Conservation (phyloP, 2,888 invertebrate genomes). For the Ligdia adustata region DNA sequence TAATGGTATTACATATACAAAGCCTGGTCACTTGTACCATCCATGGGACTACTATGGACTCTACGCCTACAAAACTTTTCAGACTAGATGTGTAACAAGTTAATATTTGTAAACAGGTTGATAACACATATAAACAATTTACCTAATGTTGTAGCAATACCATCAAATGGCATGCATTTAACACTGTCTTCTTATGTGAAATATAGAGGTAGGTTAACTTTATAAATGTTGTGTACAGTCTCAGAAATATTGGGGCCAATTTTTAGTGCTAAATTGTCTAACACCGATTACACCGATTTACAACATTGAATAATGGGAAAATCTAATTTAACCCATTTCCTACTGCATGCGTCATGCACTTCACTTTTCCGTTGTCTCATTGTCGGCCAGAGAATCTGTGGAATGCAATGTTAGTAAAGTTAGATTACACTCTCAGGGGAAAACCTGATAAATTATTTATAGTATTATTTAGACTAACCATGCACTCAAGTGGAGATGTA, state of each 20-base stretch:
- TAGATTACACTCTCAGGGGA: no score
- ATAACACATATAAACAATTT: no score
- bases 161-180: slow-evolving; percentile 26
- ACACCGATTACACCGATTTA: slow-evolving; percentile 48
- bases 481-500: no score
- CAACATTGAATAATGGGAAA: slow-evolving; percentile 36
- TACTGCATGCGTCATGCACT: slow-evolving; percentile 46
- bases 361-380: slow-evolving; percentile 44
- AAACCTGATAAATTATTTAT: no score
- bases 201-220: slow-evolving; percentile 33
- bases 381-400: slow-evolving; percentile 46
- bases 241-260: slow-evolving; percentile 51
- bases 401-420: slow-evolving; percentile 52
- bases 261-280: slow-evolving; percentile 41
- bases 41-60: no score
- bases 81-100: no score
- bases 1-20: no score
- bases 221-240: slow-evolving; percentile 30
- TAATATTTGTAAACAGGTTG: no score
- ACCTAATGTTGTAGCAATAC: no score
- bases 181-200: slow-evolving; percentile 26
- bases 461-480: no score
- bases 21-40: no score
- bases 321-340: slow-evolving; percentile 35
- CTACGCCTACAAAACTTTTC: no score